These are phyloP conservation scores for Callosobruchus maculatus DNA, from an alignment of 2,888 invertebrate species.

Conservation along the genomic window DNA sequence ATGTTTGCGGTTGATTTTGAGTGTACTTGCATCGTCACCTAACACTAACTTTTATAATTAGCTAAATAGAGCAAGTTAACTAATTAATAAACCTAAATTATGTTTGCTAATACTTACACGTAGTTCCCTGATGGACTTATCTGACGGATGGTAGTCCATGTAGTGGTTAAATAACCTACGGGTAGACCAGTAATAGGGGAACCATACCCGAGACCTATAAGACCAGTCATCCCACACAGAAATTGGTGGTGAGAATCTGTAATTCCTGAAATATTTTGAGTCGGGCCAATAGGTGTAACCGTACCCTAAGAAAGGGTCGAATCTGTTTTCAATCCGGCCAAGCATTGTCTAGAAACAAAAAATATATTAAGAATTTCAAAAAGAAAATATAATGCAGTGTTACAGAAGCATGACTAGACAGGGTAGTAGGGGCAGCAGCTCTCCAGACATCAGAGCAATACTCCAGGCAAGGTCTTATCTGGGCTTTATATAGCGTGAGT, in stretches of 20 bases:
- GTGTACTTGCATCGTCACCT: too few species aligned
- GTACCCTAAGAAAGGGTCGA: slow-evolving; percentile 31
- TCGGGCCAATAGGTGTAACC: slow-evolving; percentile 33
- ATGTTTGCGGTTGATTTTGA: too few species aligned
- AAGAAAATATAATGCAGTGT: too few species aligned
- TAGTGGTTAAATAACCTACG: slow-evolving; percentile 31
- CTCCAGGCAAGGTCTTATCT: too few species aligned
- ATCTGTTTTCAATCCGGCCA: slow-evolving; percentile 25
- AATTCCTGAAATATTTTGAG: slow-evolving; percentile 33
- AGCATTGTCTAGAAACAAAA: slow-evolving; percentile 15
- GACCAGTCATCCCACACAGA: slow-evolving; percentile 30
- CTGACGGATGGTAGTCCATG: slow-evolving; percentile 32
- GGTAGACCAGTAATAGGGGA: slow-evolving; percentile 36
- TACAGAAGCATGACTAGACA: too few species aligned
- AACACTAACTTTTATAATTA: too few species aligned
- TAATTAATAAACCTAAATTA: too few species aligned
- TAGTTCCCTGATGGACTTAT: slow-evolving; percentile 34
- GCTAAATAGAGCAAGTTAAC: too few species aligned
- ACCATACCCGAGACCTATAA: slow-evolving; percentile 30
- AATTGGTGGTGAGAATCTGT: slow-evolving; percentile 32
- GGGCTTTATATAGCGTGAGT: too few species aligned
- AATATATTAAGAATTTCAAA: background rate
- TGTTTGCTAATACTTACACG: slow-evolving; percentile 31
- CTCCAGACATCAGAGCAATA: too few species aligned
- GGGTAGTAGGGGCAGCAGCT: too few species aligned